Evolutionary conservation across 2,797 vertebrate genomes (phyloP).

Genomic region (Cynopterus sphinx): DNA sequence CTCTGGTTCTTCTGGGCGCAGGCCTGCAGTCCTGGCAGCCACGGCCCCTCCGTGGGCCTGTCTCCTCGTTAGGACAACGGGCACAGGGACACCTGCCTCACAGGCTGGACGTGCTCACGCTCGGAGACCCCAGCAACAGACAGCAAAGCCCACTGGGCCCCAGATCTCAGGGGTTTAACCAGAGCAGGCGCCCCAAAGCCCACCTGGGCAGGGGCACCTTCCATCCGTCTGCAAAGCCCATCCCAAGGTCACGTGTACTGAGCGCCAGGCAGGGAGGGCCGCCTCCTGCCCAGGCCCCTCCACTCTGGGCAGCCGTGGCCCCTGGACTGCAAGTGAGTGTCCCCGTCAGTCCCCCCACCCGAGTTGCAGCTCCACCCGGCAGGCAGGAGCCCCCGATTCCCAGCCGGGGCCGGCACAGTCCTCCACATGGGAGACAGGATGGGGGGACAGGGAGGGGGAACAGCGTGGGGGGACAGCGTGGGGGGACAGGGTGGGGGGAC

Average conservation of each 20-base stretch:
- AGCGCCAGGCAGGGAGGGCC: not conserved
- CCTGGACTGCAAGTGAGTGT: rapidly evolving
- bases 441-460: too few relatives aligned
- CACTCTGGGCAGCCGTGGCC: rapidly evolving
- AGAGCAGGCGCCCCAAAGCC: not conserved
- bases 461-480: too few relatives aligned
- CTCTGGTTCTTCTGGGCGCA: not conserved
- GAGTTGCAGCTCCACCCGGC: not conserved
- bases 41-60: not conserved
- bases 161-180: not conserved
- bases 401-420: too few relatives aligned
- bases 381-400: rapidly evolving
- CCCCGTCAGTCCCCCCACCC: not conserved
- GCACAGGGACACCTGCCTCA: rapidly evolving
- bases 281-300: not conserved
- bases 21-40: not conserved
- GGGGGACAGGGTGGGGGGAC: too few relatives aligned
- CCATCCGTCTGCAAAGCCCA: not conserved
- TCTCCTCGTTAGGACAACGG: not conserved
- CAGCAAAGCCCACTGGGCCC: not conserved
- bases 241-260: rapidly evolving
- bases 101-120: not conserved
- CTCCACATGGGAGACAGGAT: too few relatives aligned
- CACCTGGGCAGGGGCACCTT: not conserved
- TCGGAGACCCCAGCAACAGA: not conserved